These are phyloP conservation scores for Poecile montanus DNA, from an alignment of 2,797 vertebrate species.

Conservation along the genomic window DNA sequence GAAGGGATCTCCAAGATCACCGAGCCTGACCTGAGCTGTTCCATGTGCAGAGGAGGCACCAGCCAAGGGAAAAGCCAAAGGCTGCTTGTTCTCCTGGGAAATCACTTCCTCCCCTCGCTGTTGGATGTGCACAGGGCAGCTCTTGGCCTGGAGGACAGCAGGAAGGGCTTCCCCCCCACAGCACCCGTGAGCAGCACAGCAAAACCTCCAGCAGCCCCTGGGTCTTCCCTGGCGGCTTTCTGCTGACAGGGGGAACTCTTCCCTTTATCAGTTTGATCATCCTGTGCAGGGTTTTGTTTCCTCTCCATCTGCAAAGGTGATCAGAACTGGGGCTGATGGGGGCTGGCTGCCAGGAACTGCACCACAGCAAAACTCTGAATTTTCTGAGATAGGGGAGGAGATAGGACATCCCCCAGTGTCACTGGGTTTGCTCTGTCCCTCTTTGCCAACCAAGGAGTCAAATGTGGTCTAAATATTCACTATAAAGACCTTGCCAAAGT, in stretches of 20 bases:
- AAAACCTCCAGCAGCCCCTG: background rate
- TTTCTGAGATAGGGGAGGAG: background rate
- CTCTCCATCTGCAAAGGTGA: background rate
- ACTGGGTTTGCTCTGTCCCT: background rate
- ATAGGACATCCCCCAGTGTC: background rate
- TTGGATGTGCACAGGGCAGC: background rate
- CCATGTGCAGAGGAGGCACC: accelerated
- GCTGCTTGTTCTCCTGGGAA: background rate
- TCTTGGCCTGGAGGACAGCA: background rate
- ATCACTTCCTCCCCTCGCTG: accelerated
- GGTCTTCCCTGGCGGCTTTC: background rate
- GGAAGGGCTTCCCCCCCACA: background rate
- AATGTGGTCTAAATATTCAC: background rate
- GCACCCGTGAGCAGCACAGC: background rate
- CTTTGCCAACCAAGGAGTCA: background rate
- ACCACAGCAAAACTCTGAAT: background rate
- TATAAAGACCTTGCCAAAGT: background rate
- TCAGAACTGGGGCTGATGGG: background rate
- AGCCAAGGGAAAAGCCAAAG: background rate
- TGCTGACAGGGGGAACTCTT: background rate
- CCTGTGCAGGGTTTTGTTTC: conserved; percentile 21
- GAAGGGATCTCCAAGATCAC: background rate
- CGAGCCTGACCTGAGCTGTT: accelerated
- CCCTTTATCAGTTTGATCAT: conserved; percentile 3
- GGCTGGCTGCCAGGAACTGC: background rate